Evolutionary conservation across 2,888 invertebrate genomes (phyloP).

Genomic region (Caenorhabditis zanzibari): DNA sequence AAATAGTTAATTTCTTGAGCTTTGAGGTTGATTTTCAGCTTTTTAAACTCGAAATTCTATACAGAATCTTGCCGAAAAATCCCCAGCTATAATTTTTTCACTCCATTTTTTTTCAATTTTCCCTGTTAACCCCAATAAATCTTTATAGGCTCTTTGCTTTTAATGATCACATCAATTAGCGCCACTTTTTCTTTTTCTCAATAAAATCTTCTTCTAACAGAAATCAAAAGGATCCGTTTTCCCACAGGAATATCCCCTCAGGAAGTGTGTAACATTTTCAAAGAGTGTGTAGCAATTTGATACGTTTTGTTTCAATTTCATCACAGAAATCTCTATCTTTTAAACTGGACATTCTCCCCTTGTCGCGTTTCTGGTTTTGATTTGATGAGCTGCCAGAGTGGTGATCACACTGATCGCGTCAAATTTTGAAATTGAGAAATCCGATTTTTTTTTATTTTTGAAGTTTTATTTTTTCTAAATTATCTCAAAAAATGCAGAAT

Average conservation of each 20-base stretch:
- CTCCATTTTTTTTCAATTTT: neutral
- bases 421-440: neutral
- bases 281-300: slow-evolving; percentile 39
- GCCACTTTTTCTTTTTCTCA: neutral
- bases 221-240: neutral
- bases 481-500: no score
- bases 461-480: no score
- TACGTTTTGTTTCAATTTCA: slow-evolving; percentile 43
- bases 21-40: no score
- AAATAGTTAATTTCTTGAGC: no score
- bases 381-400: neutral
- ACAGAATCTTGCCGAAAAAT: no score
- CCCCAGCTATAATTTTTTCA: no score
- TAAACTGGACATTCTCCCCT: neutral
- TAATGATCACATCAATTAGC: slow-evolving; percentile 32
- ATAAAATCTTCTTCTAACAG: neutral
- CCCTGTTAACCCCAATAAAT: slow-evolving; percentile 1
- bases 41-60: no score
- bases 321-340: neutral
- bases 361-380: neutral
- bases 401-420: neutral
- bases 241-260: neutral
- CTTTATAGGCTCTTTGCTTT: neutral
- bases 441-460: neutral
- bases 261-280: slow-evolving; percentile 48